Conservation (phyloP, 2,797 vertebrate genomes). For the Phaenicophaeus curvirostris region DNA sequence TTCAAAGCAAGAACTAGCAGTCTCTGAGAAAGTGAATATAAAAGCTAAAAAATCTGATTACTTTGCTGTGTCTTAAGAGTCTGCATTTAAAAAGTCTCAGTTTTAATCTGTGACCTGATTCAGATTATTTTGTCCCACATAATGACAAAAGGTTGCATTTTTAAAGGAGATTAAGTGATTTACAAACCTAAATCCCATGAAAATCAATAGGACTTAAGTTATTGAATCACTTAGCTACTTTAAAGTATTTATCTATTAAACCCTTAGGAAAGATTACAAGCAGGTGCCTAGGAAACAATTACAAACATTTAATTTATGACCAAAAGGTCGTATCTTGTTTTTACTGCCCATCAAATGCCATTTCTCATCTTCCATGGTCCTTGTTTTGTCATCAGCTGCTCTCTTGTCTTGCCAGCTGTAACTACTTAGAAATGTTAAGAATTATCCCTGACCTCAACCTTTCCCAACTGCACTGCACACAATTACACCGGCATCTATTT, state of each 20-base stretch:
- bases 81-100: not conserved
- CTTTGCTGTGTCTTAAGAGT: not conserved
- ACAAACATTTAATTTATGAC: conserved; percentile 24
- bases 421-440: not conserved
- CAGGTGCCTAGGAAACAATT: conserved; percentile 23
- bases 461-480: not conserved
- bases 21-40: not conserved
- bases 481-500: not conserved
- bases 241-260: conserved; percentile 43
- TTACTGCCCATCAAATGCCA: not conserved
- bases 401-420: not conserved
- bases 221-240: conserved; percentile 36
- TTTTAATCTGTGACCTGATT: conserved; percentile 32
- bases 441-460: not conserved
- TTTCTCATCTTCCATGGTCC: not conserved
- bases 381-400: not conserved
- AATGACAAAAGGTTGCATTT: conserved; percentile 46
- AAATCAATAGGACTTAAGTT: conserved; percentile 46
- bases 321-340: not conserved
- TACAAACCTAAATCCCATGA: conserved; percentile 53
- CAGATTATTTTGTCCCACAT: conserved; percentile 19
- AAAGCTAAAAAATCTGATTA: conserved; percentile 22
- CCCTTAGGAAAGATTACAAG: conserved; percentile 21
- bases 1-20: not conserved
- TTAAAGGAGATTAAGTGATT: conserved; percentile 52